Percentiles rank a stretch among this genome's conserved stretches.
Conservation (phyloP, 2,888 invertebrate genomes). For the Cataglyphis altisquamis region DNA sequence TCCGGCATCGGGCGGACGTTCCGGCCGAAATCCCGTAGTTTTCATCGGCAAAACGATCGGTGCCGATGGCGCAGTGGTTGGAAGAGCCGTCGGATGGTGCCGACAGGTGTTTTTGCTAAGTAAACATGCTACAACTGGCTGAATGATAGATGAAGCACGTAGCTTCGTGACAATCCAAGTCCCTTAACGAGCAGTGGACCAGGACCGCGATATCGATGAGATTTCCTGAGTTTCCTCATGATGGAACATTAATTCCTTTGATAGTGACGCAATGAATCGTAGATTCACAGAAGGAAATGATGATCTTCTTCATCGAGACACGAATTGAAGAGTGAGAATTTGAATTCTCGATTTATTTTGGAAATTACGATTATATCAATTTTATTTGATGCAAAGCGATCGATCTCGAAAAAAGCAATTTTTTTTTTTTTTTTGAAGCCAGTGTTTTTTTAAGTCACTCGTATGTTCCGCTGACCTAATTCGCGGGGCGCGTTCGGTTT, state of each 20-base stretch:
- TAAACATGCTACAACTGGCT: conserved; percentile 16
- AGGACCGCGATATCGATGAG: not conserved
- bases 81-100: conserved; percentile 16
- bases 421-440: not conserved
- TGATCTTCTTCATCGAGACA: not conserved
- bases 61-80: conserved; percentile 42
- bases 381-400: not conserved
- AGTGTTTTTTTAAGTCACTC: not conserved
- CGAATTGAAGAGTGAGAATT: not conserved
- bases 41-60: conserved; percentile 65
- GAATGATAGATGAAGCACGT: conserved; percentile 41
- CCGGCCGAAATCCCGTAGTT: conserved; percentile 53
- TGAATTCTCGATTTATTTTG: not conserved
- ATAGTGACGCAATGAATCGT: not conserved
- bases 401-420: not conserved
- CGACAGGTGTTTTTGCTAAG: conserved; percentile 60
- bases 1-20: conserved; percentile 31
- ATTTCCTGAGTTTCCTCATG: not conserved
- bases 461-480: not conserved
- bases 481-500: not conserved
- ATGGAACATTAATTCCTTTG: not conserved
- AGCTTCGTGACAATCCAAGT: not conserved
- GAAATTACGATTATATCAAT: not conserved
- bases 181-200: conserved; percentile 16
- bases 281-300: not conserved